Evolutionary conservation across 2,888 invertebrate species (phyloP).

Genomic region (Cosmorhoe ocellata): DNA sequence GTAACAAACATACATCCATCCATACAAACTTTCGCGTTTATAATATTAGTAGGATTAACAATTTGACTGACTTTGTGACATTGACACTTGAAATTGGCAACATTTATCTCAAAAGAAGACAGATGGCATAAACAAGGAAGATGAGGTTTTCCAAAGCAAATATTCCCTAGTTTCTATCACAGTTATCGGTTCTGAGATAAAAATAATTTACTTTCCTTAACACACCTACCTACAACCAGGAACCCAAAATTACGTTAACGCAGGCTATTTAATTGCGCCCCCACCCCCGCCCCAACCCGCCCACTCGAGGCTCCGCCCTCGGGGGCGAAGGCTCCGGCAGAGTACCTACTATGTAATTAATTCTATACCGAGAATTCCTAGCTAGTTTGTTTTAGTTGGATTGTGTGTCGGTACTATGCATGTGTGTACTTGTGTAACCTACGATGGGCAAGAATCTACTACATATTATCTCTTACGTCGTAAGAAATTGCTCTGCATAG

Average conservation of each 20-base stretch:
- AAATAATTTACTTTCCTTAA: slow-evolving; percentile 3
- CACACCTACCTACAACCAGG: slow-evolving; percentile 9
- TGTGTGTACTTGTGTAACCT: slow-evolving; percentile 2
- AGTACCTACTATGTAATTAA: slow-evolving; percentile 53
- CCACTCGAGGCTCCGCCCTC: slow-evolving; percentile 39
- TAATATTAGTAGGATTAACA: too few relatives aligned
- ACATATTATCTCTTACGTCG: too few relatives aligned
- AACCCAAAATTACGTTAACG: slow-evolving; percentile 52
- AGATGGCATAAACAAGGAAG: too few relatives aligned
- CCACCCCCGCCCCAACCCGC: slow-evolving; percentile 37
- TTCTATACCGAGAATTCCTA: slow-evolving; percentile 56
- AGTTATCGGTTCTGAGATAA: background rate
- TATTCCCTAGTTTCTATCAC: too few relatives aligned
- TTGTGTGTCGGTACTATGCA: slow-evolving; percentile 22
- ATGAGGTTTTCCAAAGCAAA: too few relatives aligned
- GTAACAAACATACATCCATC: too few relatives aligned
- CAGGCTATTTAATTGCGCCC: slow-evolving; percentile 52
- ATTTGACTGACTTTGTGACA: too few relatives aligned
- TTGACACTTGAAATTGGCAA: too few relatives aligned
- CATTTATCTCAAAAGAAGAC: too few relatives aligned
- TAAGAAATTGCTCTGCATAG: too few relatives aligned
- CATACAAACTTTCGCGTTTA: too few relatives aligned
- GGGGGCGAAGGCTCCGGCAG: slow-evolving; percentile 24
- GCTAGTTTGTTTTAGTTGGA: slow-evolving; percentile 41
- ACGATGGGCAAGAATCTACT: background rate